Base-by-base conservation (phyloP, 37 sponge, comb jelly and placozoan genomes). In the Halisarca cf. caerulea region DNA sequence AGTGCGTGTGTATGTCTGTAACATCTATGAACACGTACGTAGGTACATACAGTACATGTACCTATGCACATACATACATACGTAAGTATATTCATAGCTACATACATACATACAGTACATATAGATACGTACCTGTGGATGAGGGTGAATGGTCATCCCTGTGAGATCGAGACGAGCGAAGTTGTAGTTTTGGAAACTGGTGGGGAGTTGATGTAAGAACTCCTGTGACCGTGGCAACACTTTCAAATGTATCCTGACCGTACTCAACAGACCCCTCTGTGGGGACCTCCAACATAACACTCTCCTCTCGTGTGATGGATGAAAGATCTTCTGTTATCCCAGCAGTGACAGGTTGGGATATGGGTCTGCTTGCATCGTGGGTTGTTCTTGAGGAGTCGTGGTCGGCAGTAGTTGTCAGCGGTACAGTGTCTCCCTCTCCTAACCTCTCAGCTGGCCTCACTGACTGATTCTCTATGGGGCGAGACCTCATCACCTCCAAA, bases 241-340 rank as follows among this genome's bases (percentile, higher is more conserved):
- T 74, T 38, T 74, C 77, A 74, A 74, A 74, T 40, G 77, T 74
- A 21, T 74, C 77, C 2, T 40, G 77, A 24, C 45, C 42, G 44
- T 74, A 74, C 21, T 41, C 44, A 21, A 36, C 77, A 41, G 77
- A 74, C n/a, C 32, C 45, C 24, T 74, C 77, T 2, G 24, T 40
- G 24, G 24, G 7, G 21, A 74, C 77, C 32, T 28, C 14, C 69
- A 34, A 17, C 69, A 28, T 34, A 4, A 20, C 42, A 8, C 42
- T 23, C 0, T 37, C 77, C 36, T 37, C 42, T 6, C 30, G 30
- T 62, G 64, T 62, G 21, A 40, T 4, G 24, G 77, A n/a, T 17
- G 77, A 74, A 1, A 68, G 69, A 1, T 34, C 69, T 68, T 68
- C 69, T 11, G 77, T 38, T 17, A 43, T 43, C 11, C 77, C 42